A percentile compares a stretch with the other conserved stretches of the same genome.
Conservation (phyloP, 1,140 invertebrate species). For the Dinothrombium tinctorium region DNA sequence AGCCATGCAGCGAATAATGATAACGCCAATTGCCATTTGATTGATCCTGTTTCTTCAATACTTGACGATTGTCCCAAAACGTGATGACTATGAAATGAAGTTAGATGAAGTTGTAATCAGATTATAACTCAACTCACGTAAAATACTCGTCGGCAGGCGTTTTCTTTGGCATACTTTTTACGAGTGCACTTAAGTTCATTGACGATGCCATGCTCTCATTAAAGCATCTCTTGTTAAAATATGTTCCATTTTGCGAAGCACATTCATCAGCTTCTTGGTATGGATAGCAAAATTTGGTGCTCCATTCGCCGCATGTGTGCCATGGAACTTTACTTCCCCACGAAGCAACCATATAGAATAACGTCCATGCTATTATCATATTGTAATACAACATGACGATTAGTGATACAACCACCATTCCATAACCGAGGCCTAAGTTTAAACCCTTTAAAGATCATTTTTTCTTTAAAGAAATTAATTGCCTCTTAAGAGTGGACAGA, state of each 20-base stretch:
- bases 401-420: slow-evolving; percentile 25
- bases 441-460: too few species aligned
- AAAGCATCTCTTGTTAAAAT: slow-evolving; percentile 3
- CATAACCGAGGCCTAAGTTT: slow-evolving; percentile 19
- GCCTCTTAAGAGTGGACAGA: slow-evolving; percentile 48
- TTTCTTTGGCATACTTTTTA: slow-evolving; percentile 11
- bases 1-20: slow-evolving; percentile 32
- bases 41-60: slow-evolving; percentile 25
- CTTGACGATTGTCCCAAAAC: too few species aligned
- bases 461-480: background rate
- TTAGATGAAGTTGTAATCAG: background rate
- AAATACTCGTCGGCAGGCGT: slow-evolving; percentile 19
- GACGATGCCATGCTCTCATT: too few species aligned
- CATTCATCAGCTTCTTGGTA: background rate
- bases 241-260: background rate
- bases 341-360: slow-evolving; percentile 27
- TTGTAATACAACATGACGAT: slow-evolving; percentile 34
- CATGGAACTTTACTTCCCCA: slow-evolving; percentile 15
- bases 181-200: too few species aligned
- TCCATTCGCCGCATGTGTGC: slow-evolving; percentile 17
- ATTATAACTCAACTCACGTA: background rate
- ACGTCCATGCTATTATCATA: slow-evolving; percentile 29
- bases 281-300: slow-evolving; percentile 6
- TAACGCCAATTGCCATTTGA: slow-evolving; percentile 31
- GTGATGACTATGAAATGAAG: too few species aligned